Base-by-base conservation (phyloP, 2,888 invertebrate species). In the Parnassius glacialis region DNA sequence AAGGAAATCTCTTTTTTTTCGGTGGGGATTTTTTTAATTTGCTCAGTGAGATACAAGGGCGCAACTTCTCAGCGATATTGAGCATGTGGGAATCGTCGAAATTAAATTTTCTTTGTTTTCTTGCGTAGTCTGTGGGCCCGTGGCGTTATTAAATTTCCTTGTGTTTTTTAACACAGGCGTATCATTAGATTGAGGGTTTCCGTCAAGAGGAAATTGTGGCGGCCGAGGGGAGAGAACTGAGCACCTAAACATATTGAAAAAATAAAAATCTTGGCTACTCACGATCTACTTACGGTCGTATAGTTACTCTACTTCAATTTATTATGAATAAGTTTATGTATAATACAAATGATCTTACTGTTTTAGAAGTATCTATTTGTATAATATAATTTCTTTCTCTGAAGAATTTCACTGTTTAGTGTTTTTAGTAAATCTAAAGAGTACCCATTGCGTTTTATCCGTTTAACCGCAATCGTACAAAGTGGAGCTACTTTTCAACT, bases 111-210 rank as follows among this genome's bases (percentile, higher is more conserved):
- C 90, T 90, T 90, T 91, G 87, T 90, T 90, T 89, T 88, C 70
- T 80, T 80, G 75, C 74, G 78, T 75, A 80, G 82, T 81, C 82
- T 78, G 79, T 76, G 76, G 79, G 83, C 81, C 81, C 80, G 82
- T 80, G 82, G 81, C 87, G 90, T 91, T 92, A 92, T 92, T 92
- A 92, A 92, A 92, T 92, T 91, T 92, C 89, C 91, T 90, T 90
- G 90, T 91, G 90, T 91, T 92, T 92, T 92, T 92, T 91, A 92
- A 91, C 91, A 87, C 89, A 88, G 88, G 87, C 88, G 89, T 92
- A 92, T 91, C 92, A 91, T 92, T 92, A 91, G 91, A 92, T 91
- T 90, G 91, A 90, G 91, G 90, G 90, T 82, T 91, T 89, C 91
- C 90, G 90, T 90, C 90, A 89, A 89, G 88, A 91, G 90, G 90